These are phyloP conservation scores for Lomographa bimaculata DNA, from an alignment of 2,888 invertebrate genomes.

Conservation along the genomic window DNA sequence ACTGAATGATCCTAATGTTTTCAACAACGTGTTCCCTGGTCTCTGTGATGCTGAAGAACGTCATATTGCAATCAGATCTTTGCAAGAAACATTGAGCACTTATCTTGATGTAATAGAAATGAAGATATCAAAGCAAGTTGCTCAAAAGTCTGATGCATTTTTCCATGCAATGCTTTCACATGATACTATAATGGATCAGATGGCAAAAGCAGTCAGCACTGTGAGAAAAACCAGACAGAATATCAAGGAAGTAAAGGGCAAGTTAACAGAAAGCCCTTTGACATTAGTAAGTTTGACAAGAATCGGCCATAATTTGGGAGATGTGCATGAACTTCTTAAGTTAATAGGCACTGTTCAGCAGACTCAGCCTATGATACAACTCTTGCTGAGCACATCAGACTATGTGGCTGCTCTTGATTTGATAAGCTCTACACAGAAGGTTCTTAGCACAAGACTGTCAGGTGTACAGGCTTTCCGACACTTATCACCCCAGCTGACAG, in stretches of 20 bases:
- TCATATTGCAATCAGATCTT: constrained; percentile 86
- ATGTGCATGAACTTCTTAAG: constrained; percentile 90
- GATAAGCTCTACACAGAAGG: constrained; percentile 97
- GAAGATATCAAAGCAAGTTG: constrained; percentile 95
- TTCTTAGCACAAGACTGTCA: constrained; percentile 93
- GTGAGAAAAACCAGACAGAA: constrained; percentile 89
- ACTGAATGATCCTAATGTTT: constrained; percentile 91
- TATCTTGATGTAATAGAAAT: constrained; percentile 98
- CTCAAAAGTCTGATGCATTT: constrained; percentile 97
- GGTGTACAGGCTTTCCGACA: constrained; percentile 98
- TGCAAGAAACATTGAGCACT: constrained; percentile 96
- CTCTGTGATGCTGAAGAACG: constrained; percentile 80
- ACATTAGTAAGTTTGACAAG: constrained; percentile 89
- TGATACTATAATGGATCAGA: constrained; percentile 97
- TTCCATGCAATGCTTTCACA: constrained; percentile 99
- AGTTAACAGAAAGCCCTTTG: constrained; percentile 91
- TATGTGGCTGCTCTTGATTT: constrained; percentile 98
- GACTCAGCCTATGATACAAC: constrained; percentile 98
- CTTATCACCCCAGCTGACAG: constrained; percentile 96
- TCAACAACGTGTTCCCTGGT: constrained; percentile 92
- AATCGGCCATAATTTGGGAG: constrained; percentile 85
- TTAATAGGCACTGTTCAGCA: constrained; percentile 98
- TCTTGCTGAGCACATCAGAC: constrained; percentile 96
- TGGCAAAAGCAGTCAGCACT: constrained; percentile 91
- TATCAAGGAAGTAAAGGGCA: constrained; percentile 90